These are phyloP conservation scores for Propithecus deckenii DNA, from an alignment of 2,797 vertebrate species.

Conservation along the genomic window DNA sequence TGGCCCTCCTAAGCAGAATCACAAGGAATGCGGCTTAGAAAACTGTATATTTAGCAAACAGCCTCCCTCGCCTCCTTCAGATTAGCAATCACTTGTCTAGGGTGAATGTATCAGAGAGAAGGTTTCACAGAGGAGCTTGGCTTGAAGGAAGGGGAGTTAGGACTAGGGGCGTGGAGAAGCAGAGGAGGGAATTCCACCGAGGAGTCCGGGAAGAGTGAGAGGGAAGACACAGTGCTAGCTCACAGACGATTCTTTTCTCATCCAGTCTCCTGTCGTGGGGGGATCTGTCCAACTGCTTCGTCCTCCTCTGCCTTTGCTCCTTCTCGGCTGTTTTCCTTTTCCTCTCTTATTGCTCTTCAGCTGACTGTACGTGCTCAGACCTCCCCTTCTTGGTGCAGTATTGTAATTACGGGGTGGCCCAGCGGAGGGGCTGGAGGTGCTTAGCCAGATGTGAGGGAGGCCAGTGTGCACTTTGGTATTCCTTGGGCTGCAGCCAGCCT, in stretches of 20 bases:
- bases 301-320: conserved; percentile 72
- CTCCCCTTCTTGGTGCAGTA: conserved; percentile 93
- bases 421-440: conserved; percentile 85
- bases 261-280: background rate
- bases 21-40: background rate
- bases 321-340: conserved; percentile 10
- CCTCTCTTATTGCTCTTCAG: conserved; percentile 76
- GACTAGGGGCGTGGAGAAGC: background rate
- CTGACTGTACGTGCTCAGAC: conserved; percentile 91
- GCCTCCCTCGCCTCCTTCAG: background rate
- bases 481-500: conserved; percentile 82
- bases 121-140: background rate
- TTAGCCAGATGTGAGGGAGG: conserved; percentile 98
- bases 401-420: conserved; percentile 93
- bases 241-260: background rate
- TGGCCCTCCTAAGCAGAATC: background rate
- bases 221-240: background rate
- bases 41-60: background rate
- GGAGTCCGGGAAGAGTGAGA: background rate
- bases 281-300: conserved; percentile 74
- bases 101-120: background rate
- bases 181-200: background rate
- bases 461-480: conserved; percentile 68
- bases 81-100: background rate
- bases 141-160: background rate